Percentiles rank a stretch among this genome's conserved stretches.
Evolutionary conservation across 2,888 invertebrate genomes (phyloP).

Genomic region (Synanthedon formicaeformis): DNA sequence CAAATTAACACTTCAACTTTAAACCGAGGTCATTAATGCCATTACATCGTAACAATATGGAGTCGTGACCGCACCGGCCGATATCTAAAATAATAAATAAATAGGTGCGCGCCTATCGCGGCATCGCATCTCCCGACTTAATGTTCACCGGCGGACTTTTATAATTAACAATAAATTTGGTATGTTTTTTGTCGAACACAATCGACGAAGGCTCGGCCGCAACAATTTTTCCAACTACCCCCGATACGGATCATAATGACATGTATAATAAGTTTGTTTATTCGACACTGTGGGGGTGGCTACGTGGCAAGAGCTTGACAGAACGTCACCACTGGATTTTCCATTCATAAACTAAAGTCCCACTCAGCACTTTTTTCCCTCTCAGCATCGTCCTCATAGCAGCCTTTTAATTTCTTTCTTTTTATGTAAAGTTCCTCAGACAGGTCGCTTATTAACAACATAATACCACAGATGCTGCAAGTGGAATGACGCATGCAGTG

Average conservation of each 20-base stretch:
- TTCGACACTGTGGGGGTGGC: neutral
- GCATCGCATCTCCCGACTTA: conserved; percentile 59
- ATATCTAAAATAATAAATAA: conserved; percentile 70
- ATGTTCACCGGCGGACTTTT: conserved; percentile 63
- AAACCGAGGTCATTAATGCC: conserved; percentile 67
- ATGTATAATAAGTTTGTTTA: neutral
- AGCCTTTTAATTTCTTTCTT: too few species aligned
- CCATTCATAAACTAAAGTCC: too few species aligned
- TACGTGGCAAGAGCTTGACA: too few species aligned
- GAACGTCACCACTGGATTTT: too few species aligned
- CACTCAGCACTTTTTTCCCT: too few species aligned
- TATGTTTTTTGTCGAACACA: conserved; percentile 53
- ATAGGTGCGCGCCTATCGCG: conserved; percentile 56
- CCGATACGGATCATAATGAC: conserved; percentile 63
- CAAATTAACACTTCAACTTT: conserved; percentile 71
- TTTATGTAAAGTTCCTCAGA: too few species aligned
- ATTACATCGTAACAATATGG: conserved; percentile 67
- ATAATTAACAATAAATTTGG: conserved; percentile 71
- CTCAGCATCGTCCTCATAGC: too few species aligned
- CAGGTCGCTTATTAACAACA: too few species aligned
- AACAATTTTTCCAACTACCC: conserved; percentile 49
- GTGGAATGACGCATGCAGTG: too few species aligned
- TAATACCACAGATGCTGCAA: too few species aligned
- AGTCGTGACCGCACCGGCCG: conserved; percentile 62
- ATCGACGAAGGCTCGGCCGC: conserved; percentile 33